A percentile compares a stretch with the other conserved stretches of the same genome.
These are phyloP conservation scores for Pararge aegeria DNA, from an alignment of 1,140 invertebrate genomes.

Conservation along the genomic window DNA sequence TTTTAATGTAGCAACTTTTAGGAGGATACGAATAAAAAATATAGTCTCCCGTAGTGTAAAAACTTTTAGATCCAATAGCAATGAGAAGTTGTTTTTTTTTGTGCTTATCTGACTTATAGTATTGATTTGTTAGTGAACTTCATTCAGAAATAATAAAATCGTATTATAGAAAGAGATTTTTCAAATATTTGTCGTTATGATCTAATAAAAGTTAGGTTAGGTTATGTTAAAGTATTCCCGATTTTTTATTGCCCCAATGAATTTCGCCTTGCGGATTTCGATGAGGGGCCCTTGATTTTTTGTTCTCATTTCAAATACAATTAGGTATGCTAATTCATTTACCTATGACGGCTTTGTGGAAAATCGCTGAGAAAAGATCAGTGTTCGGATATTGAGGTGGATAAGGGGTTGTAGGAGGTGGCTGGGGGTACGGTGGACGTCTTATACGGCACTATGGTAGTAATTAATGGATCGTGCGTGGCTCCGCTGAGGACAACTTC, in stretches of 20 bases:
- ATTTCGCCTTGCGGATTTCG: slow-evolving; percentile 46
- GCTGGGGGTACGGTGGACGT: slow-evolving; percentile 27
- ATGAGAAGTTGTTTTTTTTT: too few species aligned
- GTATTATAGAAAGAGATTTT: too few species aligned
- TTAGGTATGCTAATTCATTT: slow-evolving; percentile 74
- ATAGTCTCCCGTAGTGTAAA: too few species aligned
- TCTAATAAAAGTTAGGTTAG: too few species aligned
- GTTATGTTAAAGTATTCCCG: slow-evolving; percentile 65
- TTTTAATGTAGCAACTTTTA: background rate
- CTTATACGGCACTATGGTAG: slow-evolving; percentile 33
- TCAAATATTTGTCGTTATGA: too few species aligned
- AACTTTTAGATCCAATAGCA: too few species aligned
- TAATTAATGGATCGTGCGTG: slow-evolving; percentile 60
- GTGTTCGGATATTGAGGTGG: slow-evolving; percentile 42
- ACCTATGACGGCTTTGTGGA: slow-evolving; percentile 58
- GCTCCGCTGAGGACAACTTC: slow-evolving; percentile 40
- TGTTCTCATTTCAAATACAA: slow-evolving; percentile 64
- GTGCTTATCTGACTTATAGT: too few species aligned
- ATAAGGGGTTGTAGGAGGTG: background rate
- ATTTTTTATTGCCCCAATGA: slow-evolving; percentile 68
- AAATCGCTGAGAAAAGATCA: slow-evolving; percentile 54
- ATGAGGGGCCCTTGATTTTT: slow-evolving; percentile 53
- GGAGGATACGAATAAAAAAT: background rate
- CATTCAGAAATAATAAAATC: too few species aligned
- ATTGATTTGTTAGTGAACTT: too few species aligned